These are phyloP conservation scores for Ganaspis sp. DNA, from an alignment of 1,140 invertebrate species.

Conservation along the genomic window DNA sequence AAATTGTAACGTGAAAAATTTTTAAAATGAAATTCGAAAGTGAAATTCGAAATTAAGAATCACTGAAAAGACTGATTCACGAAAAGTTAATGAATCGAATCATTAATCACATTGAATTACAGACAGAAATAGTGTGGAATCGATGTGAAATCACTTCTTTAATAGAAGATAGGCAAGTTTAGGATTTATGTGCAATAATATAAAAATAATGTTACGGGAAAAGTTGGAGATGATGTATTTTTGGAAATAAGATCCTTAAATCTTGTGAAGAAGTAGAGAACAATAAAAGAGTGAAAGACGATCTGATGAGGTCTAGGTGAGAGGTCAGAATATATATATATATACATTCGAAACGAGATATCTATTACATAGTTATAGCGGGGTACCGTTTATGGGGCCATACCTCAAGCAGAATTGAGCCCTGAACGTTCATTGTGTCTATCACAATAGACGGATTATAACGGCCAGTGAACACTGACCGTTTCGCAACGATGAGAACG, in stretches of 20 bases:
- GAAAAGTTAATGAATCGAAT: too few relatives aligned
- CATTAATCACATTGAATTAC: too few relatives aligned
- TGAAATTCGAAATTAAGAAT: too few relatives aligned
- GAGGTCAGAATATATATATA: neutral
- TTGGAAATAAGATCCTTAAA: neutral
- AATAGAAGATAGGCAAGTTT: too few relatives aligned
- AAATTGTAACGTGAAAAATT: too few relatives aligned
- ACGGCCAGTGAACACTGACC: constrained; percentile 54
- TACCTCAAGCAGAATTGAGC: constrained; percentile 52
- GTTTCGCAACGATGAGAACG: constrained; percentile 37
- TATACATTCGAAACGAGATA: constrained; percentile 43
- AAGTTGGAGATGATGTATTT: neutral
- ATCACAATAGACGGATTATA: constrained; percentile 56
- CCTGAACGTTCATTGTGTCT: constrained; percentile 52
- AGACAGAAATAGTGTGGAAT: too few relatives aligned
- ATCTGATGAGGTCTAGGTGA: constrained; percentile 13
- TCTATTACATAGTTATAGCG: constrained; percentile 37
- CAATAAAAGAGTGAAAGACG: neutral
- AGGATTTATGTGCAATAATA: too few relatives aligned
- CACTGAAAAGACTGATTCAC: too few relatives aligned
- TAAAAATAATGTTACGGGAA: neutral
- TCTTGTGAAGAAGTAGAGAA: neutral
- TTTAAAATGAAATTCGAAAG: too few relatives aligned
- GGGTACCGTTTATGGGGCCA: constrained; percentile 47
- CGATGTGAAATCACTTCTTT: too few relatives aligned